These are phyloP conservation scores for Tromatobia lineatoria DNA, from an alignment of 2,888 invertebrate genomes.

Conservation along the genomic window DNA sequence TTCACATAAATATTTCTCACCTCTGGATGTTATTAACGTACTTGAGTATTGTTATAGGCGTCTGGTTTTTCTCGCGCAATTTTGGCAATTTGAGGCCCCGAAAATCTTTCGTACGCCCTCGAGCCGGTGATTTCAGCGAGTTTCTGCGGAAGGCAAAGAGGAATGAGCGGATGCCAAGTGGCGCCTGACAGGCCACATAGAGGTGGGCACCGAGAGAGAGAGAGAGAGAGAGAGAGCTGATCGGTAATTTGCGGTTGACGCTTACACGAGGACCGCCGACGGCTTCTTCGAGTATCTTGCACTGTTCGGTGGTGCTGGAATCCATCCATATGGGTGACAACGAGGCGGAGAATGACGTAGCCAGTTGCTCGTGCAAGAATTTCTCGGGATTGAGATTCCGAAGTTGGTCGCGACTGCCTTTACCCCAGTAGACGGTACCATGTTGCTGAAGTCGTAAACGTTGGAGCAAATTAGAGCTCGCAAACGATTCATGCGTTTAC, in stretches of 20 bases:
- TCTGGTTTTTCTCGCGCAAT: conserved; percentile 90
- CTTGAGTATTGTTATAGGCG: conserved; percentile 92
- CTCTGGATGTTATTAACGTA: conserved; percentile 75
- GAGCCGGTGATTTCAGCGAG: conserved; percentile 94
- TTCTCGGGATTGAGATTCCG: conserved; percentile 90
- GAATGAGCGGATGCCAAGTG: neutral
- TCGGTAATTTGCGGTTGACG: conserved; percentile 9
- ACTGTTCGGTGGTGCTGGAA: conserved; percentile 92
- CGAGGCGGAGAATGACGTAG: conserved; percentile 91
- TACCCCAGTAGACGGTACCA: conserved; percentile 98
- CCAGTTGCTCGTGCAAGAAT: conserved; percentile 94
- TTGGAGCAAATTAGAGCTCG: conserved; percentile 46
- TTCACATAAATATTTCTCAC: too few species aligned
- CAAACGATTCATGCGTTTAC: conserved; percentile 11
- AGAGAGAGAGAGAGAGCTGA: too few species aligned
- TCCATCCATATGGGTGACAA: conserved; percentile 99
- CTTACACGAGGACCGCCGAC: conserved; percentile 92
- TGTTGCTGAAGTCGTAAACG: conserved; percentile 91
- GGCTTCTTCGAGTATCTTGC: conserved; percentile 92
- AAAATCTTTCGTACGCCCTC: conserved; percentile 95
- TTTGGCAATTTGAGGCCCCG: conserved; percentile 97
- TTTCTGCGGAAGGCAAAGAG: conserved; percentile 86
- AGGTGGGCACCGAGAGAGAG: too few species aligned
- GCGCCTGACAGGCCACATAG: neutral
- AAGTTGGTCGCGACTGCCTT: conserved; percentile 90